A percentile compares a stretch with the other conserved stretches of the same genome.
phyloP scores from a whole-genome alignment of 2,797 vertebrate species.

The Pantherophis vulpinus region DNA sequence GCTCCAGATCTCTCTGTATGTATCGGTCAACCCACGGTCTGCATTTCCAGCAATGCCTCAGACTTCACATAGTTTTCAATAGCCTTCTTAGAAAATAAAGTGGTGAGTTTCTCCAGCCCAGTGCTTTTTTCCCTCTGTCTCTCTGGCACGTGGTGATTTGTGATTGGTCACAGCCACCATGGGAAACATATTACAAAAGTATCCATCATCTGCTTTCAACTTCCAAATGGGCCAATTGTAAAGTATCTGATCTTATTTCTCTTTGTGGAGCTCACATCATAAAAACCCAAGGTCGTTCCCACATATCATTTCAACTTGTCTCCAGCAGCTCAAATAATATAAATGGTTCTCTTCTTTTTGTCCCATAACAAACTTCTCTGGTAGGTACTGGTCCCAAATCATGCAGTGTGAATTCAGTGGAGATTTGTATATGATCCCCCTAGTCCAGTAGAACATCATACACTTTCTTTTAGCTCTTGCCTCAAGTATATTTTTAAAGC shows the following conservation, averaged over 20 bases:
- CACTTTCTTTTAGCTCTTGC: not conserved
- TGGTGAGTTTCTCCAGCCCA: not conserved
- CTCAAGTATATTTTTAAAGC: not conserved
- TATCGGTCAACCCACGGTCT: not conserved
- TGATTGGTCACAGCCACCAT: not conserved
- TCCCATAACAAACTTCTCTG: not conserved
- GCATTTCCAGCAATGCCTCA: not conserved
- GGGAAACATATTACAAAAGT: not conserved
- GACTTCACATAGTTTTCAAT: not conserved
- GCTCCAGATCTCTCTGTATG: conserved; percentile 56
- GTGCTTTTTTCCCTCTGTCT: not conserved
- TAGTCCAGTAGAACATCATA: not conserved
- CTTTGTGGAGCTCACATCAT: not conserved
- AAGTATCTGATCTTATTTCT: not conserved
- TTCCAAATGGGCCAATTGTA: not conserved
- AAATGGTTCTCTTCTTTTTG: not conserved
- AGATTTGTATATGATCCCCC: not conserved
- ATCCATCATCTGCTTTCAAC: not conserved
- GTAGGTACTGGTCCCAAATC: not conserved
- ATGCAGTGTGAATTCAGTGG: not conserved
- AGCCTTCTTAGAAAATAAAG: not conserved
- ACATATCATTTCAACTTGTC: not conserved
- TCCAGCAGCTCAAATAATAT: not conserved
- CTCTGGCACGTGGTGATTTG: not conserved
- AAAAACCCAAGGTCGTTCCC: not conserved